Percentiles rank a stretch among this genome's conserved stretches.
phyloP scores from a whole-genome alignment of 1,140 invertebrate genomes.

The Choristoneura fumiferana region DNA sequence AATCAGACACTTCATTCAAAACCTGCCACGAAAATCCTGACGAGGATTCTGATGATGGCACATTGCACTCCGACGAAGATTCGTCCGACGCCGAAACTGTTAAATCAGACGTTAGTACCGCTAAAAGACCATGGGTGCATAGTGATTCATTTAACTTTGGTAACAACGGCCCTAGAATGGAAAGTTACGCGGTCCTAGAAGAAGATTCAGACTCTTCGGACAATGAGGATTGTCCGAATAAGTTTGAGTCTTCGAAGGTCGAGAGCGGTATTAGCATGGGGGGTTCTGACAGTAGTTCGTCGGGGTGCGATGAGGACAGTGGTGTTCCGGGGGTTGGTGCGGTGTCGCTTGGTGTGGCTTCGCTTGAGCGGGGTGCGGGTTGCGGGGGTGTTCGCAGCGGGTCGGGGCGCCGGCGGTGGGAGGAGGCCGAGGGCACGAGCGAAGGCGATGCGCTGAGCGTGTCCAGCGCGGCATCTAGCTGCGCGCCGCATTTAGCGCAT shows the following conservation, averaged over 20 bases:
- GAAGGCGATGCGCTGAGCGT: constrained; percentile 68
- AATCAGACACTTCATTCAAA: constrained; percentile 64
- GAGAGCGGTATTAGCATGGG: constrained; percentile 61
- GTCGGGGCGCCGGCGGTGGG: constrained; percentile 71
- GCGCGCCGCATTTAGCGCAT: constrained; percentile 57
- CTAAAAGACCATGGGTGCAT: constrained; percentile 65
- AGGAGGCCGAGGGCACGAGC: constrained; percentile 63
- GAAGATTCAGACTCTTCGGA: constrained; percentile 40
- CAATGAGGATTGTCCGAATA: constrained; percentile 23
- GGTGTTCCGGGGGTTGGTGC: constrained; percentile 59
- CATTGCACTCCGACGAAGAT: constrained; percentile 63
- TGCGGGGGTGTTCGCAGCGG: constrained; percentile 72
- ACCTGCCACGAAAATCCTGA: constrained; percentile 65
- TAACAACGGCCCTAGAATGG: constrained; percentile 35
- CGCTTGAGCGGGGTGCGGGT: constrained; percentile 68
- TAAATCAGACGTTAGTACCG: constrained; percentile 60
- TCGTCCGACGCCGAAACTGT: constrained; percentile 64
- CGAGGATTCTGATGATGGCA: constrained; percentile 52
- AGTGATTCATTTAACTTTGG: constrained; percentile 67
- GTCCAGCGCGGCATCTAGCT: constrained; percentile 67
- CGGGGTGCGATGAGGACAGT: constrained; percentile 52
- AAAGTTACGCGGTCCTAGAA: constrained; percentile 43
- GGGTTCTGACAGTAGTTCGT: constrained; percentile 56
- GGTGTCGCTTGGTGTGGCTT: constrained; percentile 68
- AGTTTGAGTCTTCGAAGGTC: constrained; percentile 41